Evolutionary conservation across 1,140 invertebrate species (phyloP).

Genomic region (Plodia interpunctella): DNA sequence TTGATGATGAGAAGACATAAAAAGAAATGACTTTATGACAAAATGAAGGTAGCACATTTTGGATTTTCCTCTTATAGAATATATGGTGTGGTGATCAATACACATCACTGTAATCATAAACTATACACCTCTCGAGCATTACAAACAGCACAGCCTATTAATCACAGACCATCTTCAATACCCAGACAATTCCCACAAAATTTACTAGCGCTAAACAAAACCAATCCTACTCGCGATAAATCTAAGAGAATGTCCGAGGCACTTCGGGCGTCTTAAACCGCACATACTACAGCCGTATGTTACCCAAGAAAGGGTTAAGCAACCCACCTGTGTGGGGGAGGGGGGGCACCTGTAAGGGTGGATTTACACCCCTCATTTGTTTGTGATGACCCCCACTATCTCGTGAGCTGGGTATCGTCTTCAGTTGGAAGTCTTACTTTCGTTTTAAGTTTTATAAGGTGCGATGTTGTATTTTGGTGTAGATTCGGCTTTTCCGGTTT

Average conservation of each 20-base stretch:
- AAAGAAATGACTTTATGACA: too few species aligned
- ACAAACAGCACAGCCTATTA: too few species aligned
- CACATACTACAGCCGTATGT: constrained; percentile 53
- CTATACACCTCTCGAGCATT: too few species aligned
- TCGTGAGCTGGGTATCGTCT: constrained; percentile 54
- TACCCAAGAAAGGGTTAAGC: constrained; percentile 72
- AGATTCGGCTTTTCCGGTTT: too few species aligned
- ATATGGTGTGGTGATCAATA: too few species aligned
- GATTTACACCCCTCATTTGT: constrained; percentile 74
- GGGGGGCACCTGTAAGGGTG: constrained; percentile 26
- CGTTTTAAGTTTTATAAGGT: neutral
- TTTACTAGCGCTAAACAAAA: constrained; percentile 43
- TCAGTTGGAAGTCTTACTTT: constrained; percentile 14
- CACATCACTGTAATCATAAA: too few species aligned
- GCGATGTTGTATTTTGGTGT: neutral
- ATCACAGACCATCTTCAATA: too few species aligned
- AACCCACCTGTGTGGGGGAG: constrained; percentile 28
- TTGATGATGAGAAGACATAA: too few species aligned
- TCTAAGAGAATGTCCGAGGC: constrained; percentile 63
- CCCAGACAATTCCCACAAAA: too few species aligned
- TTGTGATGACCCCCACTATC: constrained; percentile 73
- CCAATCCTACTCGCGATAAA: constrained; percentile 69
- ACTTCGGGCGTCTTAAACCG: constrained; percentile 66
- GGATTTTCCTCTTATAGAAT: too few species aligned
- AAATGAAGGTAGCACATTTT: too few species aligned